Percentiles rank a stretch among this genome's conserved stretches.
Evolutionary conservation across 2,888 invertebrate genomes (phyloP).

Genomic region (Ophonus ardosiacus): DNA sequence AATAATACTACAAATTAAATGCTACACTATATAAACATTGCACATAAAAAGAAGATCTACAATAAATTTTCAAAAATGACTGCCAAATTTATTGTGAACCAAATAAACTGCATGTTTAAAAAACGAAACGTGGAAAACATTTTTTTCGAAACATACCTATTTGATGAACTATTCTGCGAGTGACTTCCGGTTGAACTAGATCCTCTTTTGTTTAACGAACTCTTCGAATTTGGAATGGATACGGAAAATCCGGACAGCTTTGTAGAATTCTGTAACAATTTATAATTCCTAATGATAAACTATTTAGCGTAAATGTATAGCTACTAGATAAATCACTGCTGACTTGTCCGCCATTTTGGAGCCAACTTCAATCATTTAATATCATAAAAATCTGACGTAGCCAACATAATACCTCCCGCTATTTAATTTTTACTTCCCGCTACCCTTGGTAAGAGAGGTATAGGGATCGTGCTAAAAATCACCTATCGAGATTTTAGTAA

Average conservation of each 20-base stretch:
- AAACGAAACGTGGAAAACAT: constrained; percentile 28
- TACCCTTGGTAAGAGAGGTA: too few species aligned
- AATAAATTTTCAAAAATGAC: constrained; percentile 50
- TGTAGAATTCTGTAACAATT: constrained; percentile 72
- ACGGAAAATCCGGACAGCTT: constrained; percentile 73
- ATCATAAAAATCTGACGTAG: too few species aligned
- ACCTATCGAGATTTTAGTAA: too few species aligned
- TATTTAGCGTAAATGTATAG: too few species aligned
- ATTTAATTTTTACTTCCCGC: too few species aligned
- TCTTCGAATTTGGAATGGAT: constrained; percentile 73
- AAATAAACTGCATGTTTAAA: constrained; percentile 61
- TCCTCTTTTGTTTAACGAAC: constrained; percentile 73
- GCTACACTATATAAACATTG: constrained; percentile 46
- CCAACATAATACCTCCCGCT: too few species aligned
- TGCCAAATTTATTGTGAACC: constrained; percentile 54
- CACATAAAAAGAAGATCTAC: constrained; percentile 47
- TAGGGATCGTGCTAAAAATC: too few species aligned
- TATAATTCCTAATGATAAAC: too few species aligned
- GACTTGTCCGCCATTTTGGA: too few species aligned
- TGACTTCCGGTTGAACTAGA: constrained; percentile 72
- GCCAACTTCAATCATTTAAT: too few species aligned
- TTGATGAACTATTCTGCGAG: constrained; percentile 72
- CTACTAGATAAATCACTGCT: too few species aligned
- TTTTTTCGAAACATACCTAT: constrained; percentile 69
- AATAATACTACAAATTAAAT: constrained; percentile 42